Evolutionary conservation across 2,888 invertebrate genomes (phyloP), one percentile per base, ranked within the genome.

Genomic region (Peribatodes rhomboidaria): DNA sequence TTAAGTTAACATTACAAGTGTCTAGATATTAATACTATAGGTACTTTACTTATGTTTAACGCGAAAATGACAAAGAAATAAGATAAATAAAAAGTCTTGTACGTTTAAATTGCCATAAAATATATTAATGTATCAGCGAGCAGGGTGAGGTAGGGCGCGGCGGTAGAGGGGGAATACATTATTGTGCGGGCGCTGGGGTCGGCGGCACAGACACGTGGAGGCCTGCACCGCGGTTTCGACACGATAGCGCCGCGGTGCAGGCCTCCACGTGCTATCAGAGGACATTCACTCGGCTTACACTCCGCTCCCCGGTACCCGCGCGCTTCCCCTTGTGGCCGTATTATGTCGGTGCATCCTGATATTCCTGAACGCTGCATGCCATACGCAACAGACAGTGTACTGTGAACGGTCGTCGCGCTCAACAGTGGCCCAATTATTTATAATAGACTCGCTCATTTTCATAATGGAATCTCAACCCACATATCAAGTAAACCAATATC

Each of bases 181-280:
- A 62, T 33, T 54, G 55, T 58, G 56, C 61, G 61, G 57, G 57
- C 67, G 67, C 65, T 77, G 82, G 86, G 90, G 88, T 87, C 88
- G 87, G 83, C 87, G 86, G 83, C 87, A 87, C 81, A 82, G 79
- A 83, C 92, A 91, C 92, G 92, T 92, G 93, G 93, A 90, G 93
- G 92, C 92, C 82, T 79, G 81, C 83, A 92, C 93, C 85, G 86
- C 86, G 92, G 90, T 84, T 80, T 77, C 78, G 79, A 69, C 83
- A 78, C 77, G 84, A 71, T 78, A 84, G 82, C 85, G 86, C 91
- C 92, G 87, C 83, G 85, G 92, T 92, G 83, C 80, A 81, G 84
- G 91, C 92, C 92, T 91, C 92, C 92, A 92, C 92, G 93, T 92
- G 92, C 82, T 82, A 86, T 86, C 77, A 80, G 82, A 82, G 82